Conservation (phyloP, 2,797 vertebrate species). For the Alauda arvensis region DNA sequence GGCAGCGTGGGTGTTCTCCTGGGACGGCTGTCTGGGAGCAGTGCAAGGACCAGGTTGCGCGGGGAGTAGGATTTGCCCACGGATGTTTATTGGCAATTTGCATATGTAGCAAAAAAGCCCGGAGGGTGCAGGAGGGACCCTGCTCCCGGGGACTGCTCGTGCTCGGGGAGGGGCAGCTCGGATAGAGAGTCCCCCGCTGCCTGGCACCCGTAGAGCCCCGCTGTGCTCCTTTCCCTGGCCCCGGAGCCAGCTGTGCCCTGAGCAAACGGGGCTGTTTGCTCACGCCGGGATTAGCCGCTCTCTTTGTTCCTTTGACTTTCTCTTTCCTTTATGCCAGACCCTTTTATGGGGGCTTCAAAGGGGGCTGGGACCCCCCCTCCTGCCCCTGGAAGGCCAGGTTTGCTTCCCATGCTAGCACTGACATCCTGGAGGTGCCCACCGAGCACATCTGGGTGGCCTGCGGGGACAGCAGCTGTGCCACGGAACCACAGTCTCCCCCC, state of each 20-base stretch:
- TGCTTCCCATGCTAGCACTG: not conserved
- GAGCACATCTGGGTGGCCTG: conserved; percentile 24
- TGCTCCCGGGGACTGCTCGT: not conserved
- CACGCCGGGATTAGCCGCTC: conserved; percentile 27
- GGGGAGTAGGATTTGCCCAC: not conserved
- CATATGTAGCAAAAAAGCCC: not conserved
- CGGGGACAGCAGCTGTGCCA: not conserved
- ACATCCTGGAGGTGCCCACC: not conserved
- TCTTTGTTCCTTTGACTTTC: conserved; percentile 67
- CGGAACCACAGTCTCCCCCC: not conserved
- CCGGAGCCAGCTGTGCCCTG: conserved; percentile 45
- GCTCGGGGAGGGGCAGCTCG: not conserved
- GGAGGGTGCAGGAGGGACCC: not conserved
- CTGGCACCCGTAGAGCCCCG: conserved; percentile 1
- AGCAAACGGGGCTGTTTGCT: conserved; percentile 63
- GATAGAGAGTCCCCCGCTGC: not conserved
- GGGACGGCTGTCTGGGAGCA: not conserved
- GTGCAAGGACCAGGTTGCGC: accelerated
- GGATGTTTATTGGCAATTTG: conserved; percentile 29
- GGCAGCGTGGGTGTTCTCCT: not conserved
- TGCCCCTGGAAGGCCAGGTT: not conserved
- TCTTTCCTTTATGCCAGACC: conserved; percentile 27
- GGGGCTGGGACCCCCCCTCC: not conserved
- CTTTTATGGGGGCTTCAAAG: conserved; percentile 63
- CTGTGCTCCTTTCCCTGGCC: conserved; percentile 19